Evolutionary conservation across 2,797 vertebrate genomes (phyloP), one percentile per base, ranked within the genome.

Genomic region (Macroramphosus scolopax): DNA sequence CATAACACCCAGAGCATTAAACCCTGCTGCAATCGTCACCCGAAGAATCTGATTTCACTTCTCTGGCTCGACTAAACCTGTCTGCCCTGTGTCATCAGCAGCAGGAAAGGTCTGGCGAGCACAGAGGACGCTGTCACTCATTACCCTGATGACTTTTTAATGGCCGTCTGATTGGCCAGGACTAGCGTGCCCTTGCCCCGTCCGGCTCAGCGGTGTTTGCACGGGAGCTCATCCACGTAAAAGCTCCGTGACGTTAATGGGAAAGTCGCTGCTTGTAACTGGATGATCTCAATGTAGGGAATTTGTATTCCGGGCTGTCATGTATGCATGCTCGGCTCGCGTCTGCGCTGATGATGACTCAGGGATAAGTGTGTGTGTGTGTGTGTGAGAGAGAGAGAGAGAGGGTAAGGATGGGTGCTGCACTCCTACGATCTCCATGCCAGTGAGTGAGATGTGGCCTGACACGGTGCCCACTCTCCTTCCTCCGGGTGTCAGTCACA

Each of bases 141-240:
- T 85, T 81, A 79, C 49, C 78, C 71, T 84, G 80, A 82, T 80
- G 71, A 79, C 73, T 81, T 81, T 82, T 84, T 81, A 85, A 83
- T 82, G 61, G 77, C 68, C 20, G 67, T 75, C 79, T 84, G 77
- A 84, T 87, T 84, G 72, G 76, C 61, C 57, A 61, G 62, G 73
- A 72, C 77, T 62, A 69, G 68, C 78, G 62, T 78, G 79, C 64
- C 80, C 84, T 80, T 85, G 78, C 68, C 61, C 59, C 20, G 26
- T 57, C 63, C 43, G 17, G 47, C 67, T 74, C 34, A 36, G 20
- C 28, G 33, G 49, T 65, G 70, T 70, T 68, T 68, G 48, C 24
- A 8, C 6, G 11, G 43, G 40, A 65, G 49, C 34, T 29, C 49
- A 63, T 52, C 50, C 31, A 12, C 62, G 10, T 63, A 33, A 58